phyloP scores from a whole-genome alignment of 2,888 invertebrate genomes.

The Stenolophus ochropezus region DNA sequence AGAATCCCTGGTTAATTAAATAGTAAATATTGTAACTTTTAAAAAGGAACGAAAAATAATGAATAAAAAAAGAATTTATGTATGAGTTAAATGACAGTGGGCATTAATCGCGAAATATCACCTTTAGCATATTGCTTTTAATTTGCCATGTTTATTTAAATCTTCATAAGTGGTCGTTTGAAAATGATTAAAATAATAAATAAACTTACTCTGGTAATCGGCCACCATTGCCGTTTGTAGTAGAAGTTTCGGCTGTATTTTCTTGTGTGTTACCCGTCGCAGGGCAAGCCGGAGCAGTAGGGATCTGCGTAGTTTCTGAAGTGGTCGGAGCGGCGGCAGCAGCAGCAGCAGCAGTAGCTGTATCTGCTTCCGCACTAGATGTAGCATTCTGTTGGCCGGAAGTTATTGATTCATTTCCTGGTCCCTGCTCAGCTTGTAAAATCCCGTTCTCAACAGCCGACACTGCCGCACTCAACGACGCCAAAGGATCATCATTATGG shows the following conservation, averaged over 20 bases:
- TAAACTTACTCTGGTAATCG: conserved; percentile 46
- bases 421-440: conserved; percentile 68
- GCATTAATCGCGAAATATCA: too few species aligned
- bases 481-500: conserved; percentile 19
- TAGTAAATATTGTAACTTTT: too few species aligned
- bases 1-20: too few species aligned
- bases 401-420: conserved; percentile 21
- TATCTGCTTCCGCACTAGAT: conserved; percentile 21
- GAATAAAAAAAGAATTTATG: too few species aligned
- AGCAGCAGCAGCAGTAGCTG: background rate
- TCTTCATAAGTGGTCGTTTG: too few species aligned
- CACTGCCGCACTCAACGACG: conserved; percentile 57
- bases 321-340: conserved; percentile 61
- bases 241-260: background rate
- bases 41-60: too few species aligned
- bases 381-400: conserved; percentile 37
- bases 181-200: conserved; percentile 28
- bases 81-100: too few species aligned
- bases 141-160: too few species aligned
- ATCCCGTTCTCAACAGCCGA: conserved; percentile 49
- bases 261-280: background rate
- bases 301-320: background rate
- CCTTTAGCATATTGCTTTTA: too few species aligned
- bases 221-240: background rate
- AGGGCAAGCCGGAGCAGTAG: background rate